phyloP scores from a whole-genome alignment of 2,888 invertebrate species.

The Quadroppia sp. region DNA sequence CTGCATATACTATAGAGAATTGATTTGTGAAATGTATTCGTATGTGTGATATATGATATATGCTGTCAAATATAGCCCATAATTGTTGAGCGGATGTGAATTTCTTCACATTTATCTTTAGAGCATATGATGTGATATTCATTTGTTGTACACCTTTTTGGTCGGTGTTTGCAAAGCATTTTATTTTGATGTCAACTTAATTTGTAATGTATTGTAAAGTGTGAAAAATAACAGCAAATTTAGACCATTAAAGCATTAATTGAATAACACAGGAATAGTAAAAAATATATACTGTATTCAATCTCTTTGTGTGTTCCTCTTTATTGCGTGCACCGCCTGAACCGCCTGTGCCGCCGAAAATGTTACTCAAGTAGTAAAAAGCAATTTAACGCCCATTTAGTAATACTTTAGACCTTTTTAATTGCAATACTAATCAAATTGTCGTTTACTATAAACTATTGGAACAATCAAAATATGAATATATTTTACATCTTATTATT shows the following conservation, averaged over 20 bases:
- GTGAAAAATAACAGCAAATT: conserved; percentile 27
- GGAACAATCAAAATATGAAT: background rate
- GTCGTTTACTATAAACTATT: background rate
- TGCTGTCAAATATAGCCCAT: background rate
- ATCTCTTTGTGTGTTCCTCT: conserved; percentile 21
- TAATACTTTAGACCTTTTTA: conserved; percentile 19
- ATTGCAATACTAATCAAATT: conserved; percentile 27
- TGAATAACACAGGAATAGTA: background rate
- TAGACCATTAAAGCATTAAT: background rate
- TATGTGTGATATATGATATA: conserved; percentile 3
- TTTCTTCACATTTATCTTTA: conserved; percentile 23
- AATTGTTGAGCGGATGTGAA: conserved; percentile 29
- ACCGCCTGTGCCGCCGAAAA: background rate
- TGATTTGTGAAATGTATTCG: background rate
- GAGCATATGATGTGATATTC: conserved; percentile 16
- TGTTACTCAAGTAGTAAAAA: conserved; percentile 18
- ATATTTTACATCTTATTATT: conserved; percentile 24
- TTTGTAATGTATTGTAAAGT: conserved; percentile 1
- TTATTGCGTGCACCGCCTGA: conserved; percentile 4
- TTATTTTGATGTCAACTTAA: background rate
- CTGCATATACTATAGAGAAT: background rate
- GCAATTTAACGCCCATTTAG: conserved; percentile 26
- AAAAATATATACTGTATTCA: background rate
- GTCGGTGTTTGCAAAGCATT: conserved; percentile 20
- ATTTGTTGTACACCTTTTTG: conserved; percentile 24